Base-by-base conservation (phyloP, 2,113 vertebrate genomes). In the Microcebus murinus region DNA sequence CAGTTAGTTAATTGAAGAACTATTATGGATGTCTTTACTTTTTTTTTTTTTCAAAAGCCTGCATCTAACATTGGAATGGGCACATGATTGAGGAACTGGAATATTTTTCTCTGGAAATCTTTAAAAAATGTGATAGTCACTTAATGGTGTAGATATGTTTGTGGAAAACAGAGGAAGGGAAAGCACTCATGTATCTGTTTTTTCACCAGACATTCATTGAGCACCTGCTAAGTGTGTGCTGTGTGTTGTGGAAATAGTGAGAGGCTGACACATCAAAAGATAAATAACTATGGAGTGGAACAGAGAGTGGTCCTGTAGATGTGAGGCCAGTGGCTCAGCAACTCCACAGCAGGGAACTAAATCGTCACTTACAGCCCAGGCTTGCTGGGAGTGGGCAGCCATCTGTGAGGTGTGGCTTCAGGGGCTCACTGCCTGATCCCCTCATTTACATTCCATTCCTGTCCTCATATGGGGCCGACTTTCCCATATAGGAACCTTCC, bases 21-120 rank as follows among this genome's bases (percentile, higher is more conserved):
- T 92, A n/a, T 96, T 61, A 67, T n/a, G 89, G 31, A n/a, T 82
- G 4, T 82, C 73, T 85, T 93, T 23, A 67, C 15, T 74, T 73
- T 68, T 76, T 73, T 68, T 76, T 68, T 45, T 61, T 50, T 45
- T 27, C 29, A 59, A 39, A 90, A 86, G 34, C 17, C 39, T 85
- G 17, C 11, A 31, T 82, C 39, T 93, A 18, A 59, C 65, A 73
- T 61, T 67, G 79, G 36, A 86, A 91, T 87, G 74, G 39, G 6
- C 4, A 87, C 31, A 86, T 89, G 27, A 63, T 61, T 91, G 71
- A 92, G 61, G 23, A 86, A 79, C 15, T 82, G 12, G 18, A 73
- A 67, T 81, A 76, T 86, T 93, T 96, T 92, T 87, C 68, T 96
- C 55, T 76, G 29, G 31, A 73, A 15, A 29, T 39, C 23, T 83